Evolutionary conservation across 2,797 vertebrate species (phyloP).

Genomic region (Halcyon badia): DNA sequence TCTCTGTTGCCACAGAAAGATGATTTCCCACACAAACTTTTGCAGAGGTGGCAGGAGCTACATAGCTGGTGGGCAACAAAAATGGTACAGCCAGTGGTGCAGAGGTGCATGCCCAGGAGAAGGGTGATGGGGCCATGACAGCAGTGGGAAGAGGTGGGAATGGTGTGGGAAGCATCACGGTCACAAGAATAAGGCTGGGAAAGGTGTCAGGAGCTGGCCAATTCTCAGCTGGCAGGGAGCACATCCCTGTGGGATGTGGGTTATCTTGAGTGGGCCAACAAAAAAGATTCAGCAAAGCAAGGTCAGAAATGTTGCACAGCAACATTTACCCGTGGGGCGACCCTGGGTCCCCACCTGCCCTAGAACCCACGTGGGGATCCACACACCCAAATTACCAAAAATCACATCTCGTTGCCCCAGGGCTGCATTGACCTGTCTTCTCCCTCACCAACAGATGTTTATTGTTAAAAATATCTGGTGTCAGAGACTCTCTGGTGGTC

Average conservation of each 20-base stretch:
- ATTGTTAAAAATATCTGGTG: neutral
- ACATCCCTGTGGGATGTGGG: fast-evolving
- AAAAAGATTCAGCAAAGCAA: neutral
- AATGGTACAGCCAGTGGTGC: neutral
- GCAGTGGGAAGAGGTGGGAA: neutral
- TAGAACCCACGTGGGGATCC: neutral
- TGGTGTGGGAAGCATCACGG: neutral
- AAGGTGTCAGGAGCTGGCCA: neutral
- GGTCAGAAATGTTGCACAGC: neutral
- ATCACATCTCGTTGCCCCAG: neutral
- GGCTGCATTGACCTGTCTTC: neutral
- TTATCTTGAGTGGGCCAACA: neutral
- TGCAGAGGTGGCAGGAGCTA: neutral
- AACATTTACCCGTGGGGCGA: fast-evolving
- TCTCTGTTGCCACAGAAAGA: neutral
- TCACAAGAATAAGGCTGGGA: neutral
- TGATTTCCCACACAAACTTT: neutral
- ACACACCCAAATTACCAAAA: neutral
- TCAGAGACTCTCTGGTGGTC: neutral
- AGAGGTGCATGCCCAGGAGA: neutral
- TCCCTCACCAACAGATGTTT: neutral
- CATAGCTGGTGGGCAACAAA: neutral
- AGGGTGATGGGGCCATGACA: neutral
- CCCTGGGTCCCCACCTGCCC: neutral
- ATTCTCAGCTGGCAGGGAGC: neutral